Conservation (phyloP, 2,113 vertebrate genomes). For the Hippocampus guttulatus region DNA sequence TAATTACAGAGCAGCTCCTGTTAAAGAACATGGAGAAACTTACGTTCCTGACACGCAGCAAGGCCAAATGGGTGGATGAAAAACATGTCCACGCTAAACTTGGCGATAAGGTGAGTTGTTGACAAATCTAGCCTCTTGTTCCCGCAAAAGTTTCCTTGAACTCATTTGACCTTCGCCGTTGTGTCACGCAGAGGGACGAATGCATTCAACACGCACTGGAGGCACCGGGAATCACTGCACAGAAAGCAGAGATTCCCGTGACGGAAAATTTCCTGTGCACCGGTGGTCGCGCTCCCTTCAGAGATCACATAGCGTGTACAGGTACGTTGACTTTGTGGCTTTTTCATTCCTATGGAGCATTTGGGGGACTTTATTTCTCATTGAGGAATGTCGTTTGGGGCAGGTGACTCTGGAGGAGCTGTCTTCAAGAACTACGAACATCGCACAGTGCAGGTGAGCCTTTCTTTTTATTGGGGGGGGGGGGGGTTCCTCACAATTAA, state of each 20-base stretch:
- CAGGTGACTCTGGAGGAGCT: slow-evolving; percentile 73
- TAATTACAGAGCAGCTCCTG: slow-evolving; percentile 55
- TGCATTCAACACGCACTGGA: slow-evolving; percentile 58
- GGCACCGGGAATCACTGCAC: slow-evolving; percentile 13
- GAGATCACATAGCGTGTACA: slow-evolving; percentile 60
- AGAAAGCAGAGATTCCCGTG: slow-evolving; percentile 37
- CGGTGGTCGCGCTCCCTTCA: slow-evolving; percentile 21
- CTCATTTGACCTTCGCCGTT: neutral
- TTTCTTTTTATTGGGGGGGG: no score
- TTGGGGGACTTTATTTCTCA: neutral
- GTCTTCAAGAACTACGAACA: slow-evolving; percentile 51
- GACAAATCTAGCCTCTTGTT: neutral
- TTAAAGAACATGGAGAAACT: slow-evolving; percentile 49
- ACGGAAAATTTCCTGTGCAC: slow-evolving; percentile 72
- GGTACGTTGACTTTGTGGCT: slow-evolving; percentile 39
- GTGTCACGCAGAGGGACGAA: slow-evolving; percentile 39
- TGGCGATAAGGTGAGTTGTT: slow-evolving; percentile 51
- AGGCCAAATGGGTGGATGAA: fast-evolving
- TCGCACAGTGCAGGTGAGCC: slow-evolving; percentile 63
- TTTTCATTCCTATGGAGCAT: neutral
- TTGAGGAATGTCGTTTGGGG: slow-evolving; percentile 4
- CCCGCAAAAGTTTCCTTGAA: neutral
- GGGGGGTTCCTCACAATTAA: neutral
- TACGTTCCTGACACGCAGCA: slow-evolving; percentile 47
- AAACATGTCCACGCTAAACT: slow-evolving; percentile 55